A percentile compares a stretch with the other conserved stretches of the same genome.
These are phyloP conservation scores for Eudasyphora cyanicolor DNA, from an alignment of 2,888 invertebrate genomes.

Conservation along the genomic window DNA sequence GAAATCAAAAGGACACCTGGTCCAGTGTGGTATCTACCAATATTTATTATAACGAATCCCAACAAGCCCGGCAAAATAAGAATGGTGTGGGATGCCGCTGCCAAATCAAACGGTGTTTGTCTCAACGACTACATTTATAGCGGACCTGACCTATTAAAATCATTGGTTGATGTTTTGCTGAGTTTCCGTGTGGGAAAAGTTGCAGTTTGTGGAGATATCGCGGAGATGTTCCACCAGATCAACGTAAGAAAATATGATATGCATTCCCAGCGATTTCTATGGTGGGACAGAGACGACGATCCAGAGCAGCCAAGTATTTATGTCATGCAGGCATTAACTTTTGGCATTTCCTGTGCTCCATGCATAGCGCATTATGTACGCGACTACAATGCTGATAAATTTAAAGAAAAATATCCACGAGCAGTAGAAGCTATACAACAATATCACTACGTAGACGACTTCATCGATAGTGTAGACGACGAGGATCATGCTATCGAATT, in stretches of 20 bases:
- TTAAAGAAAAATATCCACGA: conserved; percentile 1
- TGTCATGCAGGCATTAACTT: conserved; percentile 60
- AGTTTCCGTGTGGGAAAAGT: conserved; percentile 55
- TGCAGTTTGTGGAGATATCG: conserved; percentile 65
- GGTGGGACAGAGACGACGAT: conserved; percentile 63
- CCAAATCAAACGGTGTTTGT: conserved; percentile 67
- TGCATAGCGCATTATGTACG: conserved; percentile 4
- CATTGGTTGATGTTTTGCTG: conserved; percentile 34
- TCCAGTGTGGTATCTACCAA: neutral
- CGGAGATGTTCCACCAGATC: conserved; percentile 64
- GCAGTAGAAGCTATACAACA: conserved; percentile 40
- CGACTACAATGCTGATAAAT: neutral
- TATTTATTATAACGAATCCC: conserved; percentile 44
- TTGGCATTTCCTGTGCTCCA: conserved; percentile 52
- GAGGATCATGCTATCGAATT: conserved; percentile 25
- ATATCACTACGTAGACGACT: conserved; percentile 44
- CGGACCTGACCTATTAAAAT: conserved; percentile 72
- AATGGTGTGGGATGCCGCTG: conserved; percentile 74
- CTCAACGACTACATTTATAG: conserved; percentile 72
- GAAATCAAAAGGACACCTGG: conserved; percentile 45
- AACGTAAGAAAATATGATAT: conserved; percentile 41
- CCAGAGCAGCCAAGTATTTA: conserved; percentile 61
- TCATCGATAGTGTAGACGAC: conserved; percentile 39
- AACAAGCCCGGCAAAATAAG: conserved; percentile 70
- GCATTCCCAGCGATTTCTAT: conserved; percentile 60